Conservation (phyloP, 2,888 invertebrate species). For the Halictus quadricinctus region DNA sequence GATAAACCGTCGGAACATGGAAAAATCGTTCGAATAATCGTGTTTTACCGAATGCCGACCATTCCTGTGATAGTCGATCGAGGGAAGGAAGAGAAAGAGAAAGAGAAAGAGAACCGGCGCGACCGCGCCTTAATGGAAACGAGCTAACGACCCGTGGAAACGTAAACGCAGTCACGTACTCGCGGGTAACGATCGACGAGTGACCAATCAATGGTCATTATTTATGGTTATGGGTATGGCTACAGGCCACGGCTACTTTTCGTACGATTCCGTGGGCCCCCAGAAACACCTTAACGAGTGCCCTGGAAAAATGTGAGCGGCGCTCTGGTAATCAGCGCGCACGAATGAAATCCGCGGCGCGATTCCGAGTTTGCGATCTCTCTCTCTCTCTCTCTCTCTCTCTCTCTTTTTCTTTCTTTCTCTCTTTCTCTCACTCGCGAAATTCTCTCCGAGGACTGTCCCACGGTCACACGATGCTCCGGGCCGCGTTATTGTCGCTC, state of each 20-base stretch:
- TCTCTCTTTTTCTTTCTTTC: not conserved
- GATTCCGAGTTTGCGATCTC: not conserved
- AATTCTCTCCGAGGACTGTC: constrained; percentile 18
- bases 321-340: constrained; percentile 13
- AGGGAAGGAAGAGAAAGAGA: constrained; percentile 21
- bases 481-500: constrained; percentile 34
- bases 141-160: constrained; percentile 80
- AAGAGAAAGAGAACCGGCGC: constrained; percentile 51
- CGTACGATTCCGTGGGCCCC: constrained; percentile 54
- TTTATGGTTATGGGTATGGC: constrained; percentile 69
- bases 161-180: constrained; percentile 79
- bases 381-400: not conserved
- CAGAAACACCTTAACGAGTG: constrained; percentile 63
- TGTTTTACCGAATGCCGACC: constrained; percentile 28
- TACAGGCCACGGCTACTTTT: constrained; percentile 63
- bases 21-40: constrained; percentile 8
- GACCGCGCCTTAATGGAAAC: constrained; percentile 79
- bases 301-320: constrained; percentile 51
- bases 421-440: not conserved
- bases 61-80: constrained; percentile 1
- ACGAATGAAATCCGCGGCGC: constrained; percentile 21
- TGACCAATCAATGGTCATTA: constrained; percentile 77
- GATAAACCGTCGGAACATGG: not conserved
- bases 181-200: constrained; percentile 74
- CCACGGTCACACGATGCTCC: constrained; percentile 40